phyloP scores from a whole-genome alignment of 2,888 invertebrate species.

The Argyresthia albistria region DNA sequence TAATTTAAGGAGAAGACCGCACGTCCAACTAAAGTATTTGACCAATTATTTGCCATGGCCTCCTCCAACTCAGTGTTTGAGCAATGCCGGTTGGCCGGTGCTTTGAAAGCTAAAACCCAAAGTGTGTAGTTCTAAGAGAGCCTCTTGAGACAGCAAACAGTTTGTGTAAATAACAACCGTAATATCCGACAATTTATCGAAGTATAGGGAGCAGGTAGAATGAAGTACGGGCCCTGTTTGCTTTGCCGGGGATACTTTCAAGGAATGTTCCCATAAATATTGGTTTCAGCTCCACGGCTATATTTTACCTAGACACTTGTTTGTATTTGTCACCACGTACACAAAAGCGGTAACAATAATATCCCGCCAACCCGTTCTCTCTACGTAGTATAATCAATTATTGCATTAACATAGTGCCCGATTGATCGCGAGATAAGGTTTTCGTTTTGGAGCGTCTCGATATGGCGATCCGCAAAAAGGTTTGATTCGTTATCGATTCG shows the following conservation, averaged over 20 bases:
- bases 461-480: constrained; percentile 43
- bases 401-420: constrained; percentile 1
- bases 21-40: constrained; percentile 1
- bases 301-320: neutral
- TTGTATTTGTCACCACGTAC: neutral
- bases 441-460: constrained; percentile 28
- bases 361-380: neutral
- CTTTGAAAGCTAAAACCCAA: constrained; percentile 70
- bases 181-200: constrained; percentile 60
- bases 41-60: constrained; percentile 1
- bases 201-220: constrained; percentile 54
- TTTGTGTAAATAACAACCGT: constrained; percentile 50
- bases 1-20: neutral
- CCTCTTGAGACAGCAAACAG: constrained; percentile 59
- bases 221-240: constrained; percentile 1
- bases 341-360: neutral
- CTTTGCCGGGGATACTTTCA: constrained; percentile 13
- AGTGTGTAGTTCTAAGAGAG: constrained; percentile 65
- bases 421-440: constrained; percentile 25
- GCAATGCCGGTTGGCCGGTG: constrained; percentile 38
- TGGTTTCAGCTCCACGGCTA: constrained; percentile 15
- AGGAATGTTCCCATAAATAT: constrained; percentile 34
- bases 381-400: neutral
- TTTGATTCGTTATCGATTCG: constrained; percentile 49
- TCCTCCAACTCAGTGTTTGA: constrained; percentile 23